Evolutionary conservation across 1,140 invertebrate genomes (phyloP), one percentile per base, ranked within the genome.

Genomic region (Euura saliciscinereae): DNA sequence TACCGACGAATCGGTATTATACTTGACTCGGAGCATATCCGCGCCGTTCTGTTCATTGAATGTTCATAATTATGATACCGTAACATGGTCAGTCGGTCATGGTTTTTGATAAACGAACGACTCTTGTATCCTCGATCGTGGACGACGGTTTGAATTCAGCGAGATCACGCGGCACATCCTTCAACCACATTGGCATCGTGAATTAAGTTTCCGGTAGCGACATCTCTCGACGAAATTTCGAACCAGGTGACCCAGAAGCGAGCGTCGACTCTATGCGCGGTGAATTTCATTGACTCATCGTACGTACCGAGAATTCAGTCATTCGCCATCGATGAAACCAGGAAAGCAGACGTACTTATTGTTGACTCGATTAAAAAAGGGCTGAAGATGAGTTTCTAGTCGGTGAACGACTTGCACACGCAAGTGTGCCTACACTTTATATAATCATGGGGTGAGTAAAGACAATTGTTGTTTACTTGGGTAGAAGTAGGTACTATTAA

Each of bases 311-410:
- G 13, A 59, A 28, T 28, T 59, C 51, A 59, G 51, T 74, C 73
- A 74, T 68, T 74, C 64, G 59, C 45, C 45, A 70, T 74, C 71
- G 70, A 74, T 74, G 73, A 74, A 65, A 65, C 66, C 45, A 74
- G 46, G 3, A 71, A 72, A 46, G 45, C 43, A 72, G 70, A 67
- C 65, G 70, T 74, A 45, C 68, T 70, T 65, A 11, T 45, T 74
- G 42, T 72, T 45, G 28, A 6, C 65, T 68, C 65, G 13, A 42
- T 66, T 59, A 67, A 74, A 65, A 68, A 67, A 44, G 73, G 73
- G 79, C 70, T 76, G 78, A 86, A 84, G 80, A 86, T 86, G 85
- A 81, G 68, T 80, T 76, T 80, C 73, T 86, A 86, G 84, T 85
- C 76, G 71, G 73, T 68, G 80, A 74, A 71, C 72, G 74, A 70